Percentiles rank a stretch among this genome's conserved stretches.
These are phyloP conservation scores for Leptopterna dolabrata DNA, from an alignment of 2,888 invertebrate genomes.

Conservation along the genomic window DNA sequence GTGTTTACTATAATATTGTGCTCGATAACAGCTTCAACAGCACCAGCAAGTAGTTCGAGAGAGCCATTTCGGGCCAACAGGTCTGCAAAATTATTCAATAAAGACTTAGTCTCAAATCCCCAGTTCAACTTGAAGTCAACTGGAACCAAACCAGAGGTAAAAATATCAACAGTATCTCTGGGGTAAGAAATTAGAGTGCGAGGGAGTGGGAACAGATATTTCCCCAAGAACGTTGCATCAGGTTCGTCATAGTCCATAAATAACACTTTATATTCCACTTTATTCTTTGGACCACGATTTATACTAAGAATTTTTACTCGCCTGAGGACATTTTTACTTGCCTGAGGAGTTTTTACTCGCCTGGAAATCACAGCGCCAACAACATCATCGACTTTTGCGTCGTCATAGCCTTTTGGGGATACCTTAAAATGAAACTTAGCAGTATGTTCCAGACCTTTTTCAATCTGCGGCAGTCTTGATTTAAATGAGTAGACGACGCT, in stretches of 20 bases:
- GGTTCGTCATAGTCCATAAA: not conserved
- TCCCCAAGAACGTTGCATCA: not conserved
- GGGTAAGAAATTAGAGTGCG: not conserved
- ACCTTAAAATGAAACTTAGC: not conserved
- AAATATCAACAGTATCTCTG: not conserved
- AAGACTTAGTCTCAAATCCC: not conserved
- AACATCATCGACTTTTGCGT: not conserved
- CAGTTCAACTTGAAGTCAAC: not conserved
- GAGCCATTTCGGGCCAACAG: not conserved
- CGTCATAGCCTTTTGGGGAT: not conserved
- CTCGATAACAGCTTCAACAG: not conserved
- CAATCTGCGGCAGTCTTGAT: not conserved
- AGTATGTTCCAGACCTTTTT: not conserved
- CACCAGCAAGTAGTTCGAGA: not conserved
- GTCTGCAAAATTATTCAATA: not conserved
- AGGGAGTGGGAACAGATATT: not conserved
- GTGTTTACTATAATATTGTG: not conserved
- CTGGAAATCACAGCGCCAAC: not conserved
- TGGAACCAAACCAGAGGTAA: not conserved
- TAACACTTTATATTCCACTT: not conserved
- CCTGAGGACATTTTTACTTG: not conserved
- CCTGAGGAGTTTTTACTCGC: no score
- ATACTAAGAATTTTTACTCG: not conserved
- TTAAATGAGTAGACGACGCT: not conserved
- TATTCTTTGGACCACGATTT: not conserved